phyloP scores from a whole-genome alignment of 2,113 vertebrate species.

The Benitochromis conjunctus region DNA sequence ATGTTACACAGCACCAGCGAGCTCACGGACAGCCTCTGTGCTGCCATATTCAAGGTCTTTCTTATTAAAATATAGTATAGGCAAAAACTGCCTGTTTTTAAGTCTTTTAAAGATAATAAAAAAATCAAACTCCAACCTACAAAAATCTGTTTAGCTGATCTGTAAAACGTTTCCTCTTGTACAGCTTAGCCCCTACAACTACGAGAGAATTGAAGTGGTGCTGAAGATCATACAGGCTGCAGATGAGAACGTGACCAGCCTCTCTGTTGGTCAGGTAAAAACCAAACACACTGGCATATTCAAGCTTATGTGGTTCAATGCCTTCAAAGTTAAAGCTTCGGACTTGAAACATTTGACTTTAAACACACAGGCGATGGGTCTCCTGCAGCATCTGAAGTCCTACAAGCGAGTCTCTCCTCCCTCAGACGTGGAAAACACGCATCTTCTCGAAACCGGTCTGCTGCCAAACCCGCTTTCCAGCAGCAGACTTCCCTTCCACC shows the following conservation, averaged over 20 bases:
- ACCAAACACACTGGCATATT: neutral
- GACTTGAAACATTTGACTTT: neutral
- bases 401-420: constrained; percentile 83
- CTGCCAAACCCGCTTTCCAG: constrained; percentile 76
- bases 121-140: neutral
- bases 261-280: constrained; percentile 81
- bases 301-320: neutral
- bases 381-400: constrained; percentile 89
- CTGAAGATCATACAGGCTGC: constrained; percentile 85
- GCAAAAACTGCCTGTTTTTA: neutral
- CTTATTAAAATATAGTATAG: neutral
- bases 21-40: constrained; percentile 80
- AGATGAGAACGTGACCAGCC: constrained; percentile 77
- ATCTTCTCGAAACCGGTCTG: constrained; percentile 79
- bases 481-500: constrained; percentile 88
- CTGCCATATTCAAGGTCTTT: constrained; percentile 83
- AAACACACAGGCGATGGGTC: constrained; percentile 78
- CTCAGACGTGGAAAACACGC: constrained; percentile 83
- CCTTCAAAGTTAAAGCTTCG: neutral
- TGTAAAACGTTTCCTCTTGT: neutral
- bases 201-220: constrained; percentile 87
- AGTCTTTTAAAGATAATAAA: neutral
- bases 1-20: constrained; percentile 77
- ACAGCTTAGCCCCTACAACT: constrained; percentile 94
- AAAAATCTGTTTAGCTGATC: neutral